These are phyloP conservation scores for Eupsilia transversa DNA, from an alignment of 2,888 invertebrate genomes.

Conservation along the genomic window DNA sequence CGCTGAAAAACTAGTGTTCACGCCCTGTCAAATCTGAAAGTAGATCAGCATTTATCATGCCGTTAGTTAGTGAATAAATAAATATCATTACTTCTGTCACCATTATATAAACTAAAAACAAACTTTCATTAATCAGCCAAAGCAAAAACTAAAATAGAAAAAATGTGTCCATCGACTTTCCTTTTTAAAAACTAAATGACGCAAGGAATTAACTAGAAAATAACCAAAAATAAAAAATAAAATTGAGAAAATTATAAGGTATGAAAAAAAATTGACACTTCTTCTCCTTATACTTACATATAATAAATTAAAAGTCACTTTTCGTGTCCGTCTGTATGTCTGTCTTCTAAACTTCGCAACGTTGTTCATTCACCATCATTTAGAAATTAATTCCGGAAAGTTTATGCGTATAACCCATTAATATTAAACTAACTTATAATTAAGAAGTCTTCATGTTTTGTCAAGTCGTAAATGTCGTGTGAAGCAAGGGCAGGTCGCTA, in stretches of 20 bases:
- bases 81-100: not conserved
- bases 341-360: not conserved
- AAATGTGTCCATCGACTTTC: slow-evolving; percentile 5
- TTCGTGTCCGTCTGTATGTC: not conserved
- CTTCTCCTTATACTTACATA: no score
- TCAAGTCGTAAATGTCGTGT: not conserved
- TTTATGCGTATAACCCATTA: not conserved
- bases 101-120: slow-evolving; percentile 28
- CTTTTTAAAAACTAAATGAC: slow-evolving; percentile 17
- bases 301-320: not conserved
- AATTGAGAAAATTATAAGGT: not conserved
- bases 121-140: not conserved
- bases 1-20: slow-evolving; percentile 32
- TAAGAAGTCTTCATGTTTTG: no score
- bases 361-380: no score
- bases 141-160: slow-evolving; percentile 7
- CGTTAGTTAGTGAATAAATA: not conserved
- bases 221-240: slow-evolving; percentile 4
- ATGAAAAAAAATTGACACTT: not conserved
- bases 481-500: not conserved
- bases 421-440: not conserved
- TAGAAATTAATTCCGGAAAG: not conserved
- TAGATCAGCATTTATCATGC: slow-evolving; percentile 7
- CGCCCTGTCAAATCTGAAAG: slow-evolving; percentile 18
- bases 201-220: slow-evolving; percentile 26